Base-by-base conservation (phyloP, 2,797 vertebrate genomes). In the Discoglossus pictus region DNA sequence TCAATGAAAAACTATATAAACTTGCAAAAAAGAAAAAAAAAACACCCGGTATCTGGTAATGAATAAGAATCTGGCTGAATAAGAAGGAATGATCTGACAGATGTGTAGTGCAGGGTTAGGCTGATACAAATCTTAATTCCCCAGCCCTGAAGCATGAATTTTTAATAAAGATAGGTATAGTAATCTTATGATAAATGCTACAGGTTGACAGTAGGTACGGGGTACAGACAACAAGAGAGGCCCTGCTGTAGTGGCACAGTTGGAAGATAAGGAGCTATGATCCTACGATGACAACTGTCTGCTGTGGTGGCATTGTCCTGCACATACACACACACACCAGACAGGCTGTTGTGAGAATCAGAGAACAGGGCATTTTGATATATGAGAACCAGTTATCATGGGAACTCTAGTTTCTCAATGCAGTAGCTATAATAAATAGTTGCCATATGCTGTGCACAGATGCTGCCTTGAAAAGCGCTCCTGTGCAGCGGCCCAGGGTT, bases 381-480 rank as follows among this genome's bases (percentile, higher is more conserved):
- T 82, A 84, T 3, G 79, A 85, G 84, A 86, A 84, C 82, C 78
- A 84, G 81, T 83, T 82, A 83, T 84, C 84, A 78, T 81, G 86
- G 82, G 83, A 84, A 87, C 83, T 85, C 81, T 83, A 85, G 82
- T 84, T 83, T 84, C 80, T 83, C 79, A 80, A 77, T 84, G 80
- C 82, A 84, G 81, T 75, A 82, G 82, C 82, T 84, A 84, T 84
- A 86, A 85, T 85, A 87, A 87, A 87, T 84, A 87, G 83, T 81
- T 84, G 85, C 84, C 85, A 88, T 87, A 88, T 86, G 85, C 80
- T 85, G 84, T 86, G 84, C 85, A 86, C 83, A 86, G 84, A 86
- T 85, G 83, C 83, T 78, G 79, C 65, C 79, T 82, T 85, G 81
- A 84, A 85, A 85, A 83, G 80, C 77, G 75, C 79, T 79, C 74